phyloP scores from a whole-genome alignment of 2,797 vertebrate genomes.

The Acipenser transmontanus region DNA sequence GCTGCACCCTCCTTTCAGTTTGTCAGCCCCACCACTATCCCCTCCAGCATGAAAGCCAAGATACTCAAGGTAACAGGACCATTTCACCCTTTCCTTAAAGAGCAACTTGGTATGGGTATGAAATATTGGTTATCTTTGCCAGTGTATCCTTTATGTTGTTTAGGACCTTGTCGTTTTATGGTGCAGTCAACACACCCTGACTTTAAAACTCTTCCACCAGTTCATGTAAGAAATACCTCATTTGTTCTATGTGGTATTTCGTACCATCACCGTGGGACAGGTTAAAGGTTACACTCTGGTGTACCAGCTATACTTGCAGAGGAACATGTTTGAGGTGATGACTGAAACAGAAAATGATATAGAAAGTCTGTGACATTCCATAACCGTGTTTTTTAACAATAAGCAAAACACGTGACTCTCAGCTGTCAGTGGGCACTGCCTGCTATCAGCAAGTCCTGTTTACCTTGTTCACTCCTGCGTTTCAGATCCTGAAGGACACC shows the following conservation, averaged over 20 bases:
- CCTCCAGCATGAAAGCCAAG: constrained; percentile 83
- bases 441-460: neutral
- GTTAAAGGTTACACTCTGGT: no score
- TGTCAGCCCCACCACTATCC: constrained; percentile 84
- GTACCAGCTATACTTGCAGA: neutral
- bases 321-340: neutral
- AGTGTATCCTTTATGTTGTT: no score
- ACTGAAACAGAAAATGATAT: neutral
- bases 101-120: no score
- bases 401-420: neutral
- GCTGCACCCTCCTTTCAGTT: constrained; percentile 93
- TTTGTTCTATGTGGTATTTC: no score
- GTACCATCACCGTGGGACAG: no score
- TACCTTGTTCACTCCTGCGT: neutral
- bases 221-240: no score
- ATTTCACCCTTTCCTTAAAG: neutral
- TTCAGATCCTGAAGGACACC: constrained; percentile 86
- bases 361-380: neutral
- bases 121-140: no score
- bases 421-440: neutral
- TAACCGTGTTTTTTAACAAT: neutral
- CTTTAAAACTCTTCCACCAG: neutral
- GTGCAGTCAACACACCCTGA: neutral
- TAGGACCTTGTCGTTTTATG: neutral
- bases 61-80: constrained; percentile 77